A percentile compares a stretch with the other conserved stretches of the same genome.
These are phyloP conservation scores for Drosophila mimetica DNA, from an alignment of 2,888 invertebrate species.

Conservation along the genomic window DNA sequence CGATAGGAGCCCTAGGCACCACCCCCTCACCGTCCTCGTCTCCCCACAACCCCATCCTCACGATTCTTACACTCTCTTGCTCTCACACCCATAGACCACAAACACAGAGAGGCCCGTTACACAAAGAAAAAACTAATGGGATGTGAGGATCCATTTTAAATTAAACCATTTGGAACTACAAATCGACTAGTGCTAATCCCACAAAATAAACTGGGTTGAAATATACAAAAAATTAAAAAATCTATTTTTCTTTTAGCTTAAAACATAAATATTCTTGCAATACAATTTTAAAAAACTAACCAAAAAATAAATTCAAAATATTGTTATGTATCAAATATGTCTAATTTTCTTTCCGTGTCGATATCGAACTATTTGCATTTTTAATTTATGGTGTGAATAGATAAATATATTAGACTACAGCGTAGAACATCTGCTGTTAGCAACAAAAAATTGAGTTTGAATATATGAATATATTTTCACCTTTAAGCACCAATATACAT, in stretches of 20 bases:
- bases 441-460: no score
- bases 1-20: slow-evolving; percentile 60
- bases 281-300: no score
- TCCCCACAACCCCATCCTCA: neutral
- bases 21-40: neutral
- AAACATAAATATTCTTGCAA: no score
- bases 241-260: no score
- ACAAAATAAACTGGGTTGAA: no score
- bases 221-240: no score
- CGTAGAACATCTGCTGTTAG: neutral
- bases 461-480: no score
- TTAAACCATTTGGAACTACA: neutral
- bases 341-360: neutral
- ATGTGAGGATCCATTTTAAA: neutral
- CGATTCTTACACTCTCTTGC: slow-evolving; percentile 29
- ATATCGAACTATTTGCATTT: neutral
- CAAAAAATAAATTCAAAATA: no score
- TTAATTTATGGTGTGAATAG: neutral
- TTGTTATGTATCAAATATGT: no score
- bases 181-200: no score
- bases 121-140: slow-evolving; percentile 17
- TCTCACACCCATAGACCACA: slow-evolving; percentile 44
- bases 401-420: neutral
- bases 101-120: slow-evolving; percentile 23
- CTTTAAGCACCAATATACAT: no score